phyloP scores from a whole-genome alignment of 2,113 vertebrate genomes.

The Cariama cristata region DNA sequence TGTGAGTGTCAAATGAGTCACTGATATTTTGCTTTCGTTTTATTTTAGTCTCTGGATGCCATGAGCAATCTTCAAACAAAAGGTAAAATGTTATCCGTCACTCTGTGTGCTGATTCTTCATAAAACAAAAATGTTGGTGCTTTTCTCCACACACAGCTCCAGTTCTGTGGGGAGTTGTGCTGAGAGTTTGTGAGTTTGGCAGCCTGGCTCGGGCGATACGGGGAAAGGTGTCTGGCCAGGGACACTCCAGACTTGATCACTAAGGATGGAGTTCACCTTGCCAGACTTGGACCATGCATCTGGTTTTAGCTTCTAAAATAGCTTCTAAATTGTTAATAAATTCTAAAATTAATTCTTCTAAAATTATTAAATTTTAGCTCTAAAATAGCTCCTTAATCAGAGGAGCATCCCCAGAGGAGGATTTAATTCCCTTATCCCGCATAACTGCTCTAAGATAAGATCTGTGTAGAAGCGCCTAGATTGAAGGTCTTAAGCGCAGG shows the following conservation, averaged over 20 bases:
- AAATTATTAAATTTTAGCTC: not conserved
- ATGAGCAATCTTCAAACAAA: not conserved
- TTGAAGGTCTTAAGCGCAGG: not conserved
- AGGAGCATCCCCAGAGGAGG: not conserved
- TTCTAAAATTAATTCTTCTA: too few relatives aligned
- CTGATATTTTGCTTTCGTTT: constrained; percentile 43
- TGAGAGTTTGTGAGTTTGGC: not conserved
- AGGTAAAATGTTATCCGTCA: constrained; percentile 48
- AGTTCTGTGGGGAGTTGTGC: not conserved
- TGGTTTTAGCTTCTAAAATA: not conserved
- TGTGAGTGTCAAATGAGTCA: not conserved
- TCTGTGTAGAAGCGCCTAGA: not conserved
- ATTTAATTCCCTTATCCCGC: not conserved
- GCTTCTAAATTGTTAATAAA: too few relatives aligned
- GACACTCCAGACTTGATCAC: not conserved
- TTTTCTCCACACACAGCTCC: not conserved
- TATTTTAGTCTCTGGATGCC: constrained; percentile 45
- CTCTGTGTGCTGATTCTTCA: not conserved
- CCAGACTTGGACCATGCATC: accelerated
- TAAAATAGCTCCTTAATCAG: not conserved
- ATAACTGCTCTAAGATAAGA: not conserved
- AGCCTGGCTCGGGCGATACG: not conserved
- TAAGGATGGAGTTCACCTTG: not conserved
- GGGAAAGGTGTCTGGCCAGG: not conserved
- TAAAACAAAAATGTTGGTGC: not conserved